Conservation (phyloP, 2,797 vertebrate species). For the Alauda arvensis region DNA sequence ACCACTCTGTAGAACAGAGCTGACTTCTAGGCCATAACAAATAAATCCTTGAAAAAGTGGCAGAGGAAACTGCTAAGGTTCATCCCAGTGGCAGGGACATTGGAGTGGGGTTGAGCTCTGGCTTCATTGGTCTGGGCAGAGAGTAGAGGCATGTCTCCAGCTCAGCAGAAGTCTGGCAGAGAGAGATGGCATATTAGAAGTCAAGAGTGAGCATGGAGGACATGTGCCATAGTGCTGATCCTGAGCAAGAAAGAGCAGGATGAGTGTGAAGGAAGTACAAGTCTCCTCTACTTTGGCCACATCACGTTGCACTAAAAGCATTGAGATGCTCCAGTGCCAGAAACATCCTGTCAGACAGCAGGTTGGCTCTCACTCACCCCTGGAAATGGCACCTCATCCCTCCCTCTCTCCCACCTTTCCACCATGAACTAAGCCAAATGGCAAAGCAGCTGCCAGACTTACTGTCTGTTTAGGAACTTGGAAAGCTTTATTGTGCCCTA, state of each 20-base stretch:
- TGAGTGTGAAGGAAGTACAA: not conserved
- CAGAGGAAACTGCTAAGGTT: not conserved
- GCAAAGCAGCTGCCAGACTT: not conserved
- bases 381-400: accelerated
- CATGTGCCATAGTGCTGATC: accelerated
- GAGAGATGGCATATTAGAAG: not conserved
- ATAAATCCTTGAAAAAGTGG: not conserved
- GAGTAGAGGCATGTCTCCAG: not conserved
- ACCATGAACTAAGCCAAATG: not conserved
- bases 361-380: not conserved
- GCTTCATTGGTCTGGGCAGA: not conserved
- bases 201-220: accelerated
- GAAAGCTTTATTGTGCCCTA: not conserved
- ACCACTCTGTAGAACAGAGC: not conserved
- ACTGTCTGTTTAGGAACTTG: not conserved
- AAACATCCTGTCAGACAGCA: not conserved
- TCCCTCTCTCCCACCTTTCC: not conserved
- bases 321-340: not conserved
- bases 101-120: not conserved
- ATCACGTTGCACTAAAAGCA: accelerated
- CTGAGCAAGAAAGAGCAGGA: not conserved
- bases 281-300: not conserved
- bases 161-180: not conserved
- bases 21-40: not conserved
- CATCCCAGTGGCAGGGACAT: accelerated